Evolutionary conservation across 2,888 invertebrate genomes (phyloP).

Genomic region (Busseola fusca): DNA sequence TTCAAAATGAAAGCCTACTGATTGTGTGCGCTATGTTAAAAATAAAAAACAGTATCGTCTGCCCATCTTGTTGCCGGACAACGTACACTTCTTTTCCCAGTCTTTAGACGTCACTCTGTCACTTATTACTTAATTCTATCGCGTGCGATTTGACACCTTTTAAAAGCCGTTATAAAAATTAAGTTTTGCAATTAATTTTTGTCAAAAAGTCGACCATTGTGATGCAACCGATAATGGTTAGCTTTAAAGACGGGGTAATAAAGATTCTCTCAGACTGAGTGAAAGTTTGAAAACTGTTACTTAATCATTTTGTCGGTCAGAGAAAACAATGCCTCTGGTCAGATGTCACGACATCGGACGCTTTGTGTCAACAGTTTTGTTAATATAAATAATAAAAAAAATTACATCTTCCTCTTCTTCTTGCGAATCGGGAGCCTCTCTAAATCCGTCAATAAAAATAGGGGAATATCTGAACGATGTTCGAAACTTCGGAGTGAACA

Average conservation of each 20-base stretch:
- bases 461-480: neutral
- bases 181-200: conserved; percentile 59
- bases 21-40: too few relatives aligned
- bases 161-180: conserved; percentile 50
- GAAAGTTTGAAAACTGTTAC: conserved; percentile 50
- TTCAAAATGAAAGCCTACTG: too few relatives aligned
- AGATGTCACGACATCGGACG: conserved; percentile 55
- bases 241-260: conserved; percentile 18
- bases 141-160: conserved; percentile 57
- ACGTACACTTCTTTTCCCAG: too few relatives aligned
- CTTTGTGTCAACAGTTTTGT: conserved; percentile 11
- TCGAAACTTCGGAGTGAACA: neutral
- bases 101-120: too few relatives aligned
- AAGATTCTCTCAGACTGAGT: conserved; percentile 19
- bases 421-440: neutral
- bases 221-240: conserved; percentile 50
- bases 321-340: conserved; percentile 59
- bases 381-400: too few relatives aligned
- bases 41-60: too few relatives aligned
- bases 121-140: conserved; percentile 28
- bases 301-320: conserved; percentile 50
- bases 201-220: conserved; percentile 59
- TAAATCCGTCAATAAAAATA: neutral
- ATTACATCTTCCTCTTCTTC: neutral
- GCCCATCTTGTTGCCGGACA: too few relatives aligned